phyloP scores from a whole-genome alignment of 92 coral and sea anemone genomes.

The Palythoa grandis region DNA sequence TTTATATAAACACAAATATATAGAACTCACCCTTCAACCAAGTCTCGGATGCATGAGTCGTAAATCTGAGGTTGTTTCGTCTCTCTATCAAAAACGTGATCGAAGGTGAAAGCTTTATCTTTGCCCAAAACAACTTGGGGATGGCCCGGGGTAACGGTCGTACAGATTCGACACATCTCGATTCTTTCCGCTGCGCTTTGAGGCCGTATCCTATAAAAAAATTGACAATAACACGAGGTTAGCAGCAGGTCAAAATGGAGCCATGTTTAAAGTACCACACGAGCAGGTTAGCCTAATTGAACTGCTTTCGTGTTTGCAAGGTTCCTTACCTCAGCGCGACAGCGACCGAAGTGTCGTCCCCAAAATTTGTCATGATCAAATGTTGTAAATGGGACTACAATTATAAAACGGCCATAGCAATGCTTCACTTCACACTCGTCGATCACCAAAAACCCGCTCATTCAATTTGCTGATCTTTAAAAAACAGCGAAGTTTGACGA shows the following conservation, averaged over 20 bases:
- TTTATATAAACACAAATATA: neutral
- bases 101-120: conserved; percentile 98
- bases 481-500: conserved; percentile 2
- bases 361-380: conserved; percentile 61
- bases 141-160: conserved; percentile 86
- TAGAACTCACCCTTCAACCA: conserved; percentile 90
- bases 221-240: conserved; percentile 36
- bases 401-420: conserved; percentile 22
- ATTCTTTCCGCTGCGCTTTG: conserved; percentile 99
- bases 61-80: conserved; percentile 85
- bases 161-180: conserved; percentile 96
- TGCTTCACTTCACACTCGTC: conserved; percentile 26
- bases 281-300: conserved; percentile 43
- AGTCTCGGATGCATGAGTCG: conserved; percentile 79
- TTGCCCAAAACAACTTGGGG: conserved; percentile 98
- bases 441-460: conserved; percentile 62
- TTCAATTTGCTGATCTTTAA: conserved; percentile 42
- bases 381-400: conserved; percentile 1
- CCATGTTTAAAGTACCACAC: conserved; percentile 16
- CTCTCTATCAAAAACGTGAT: conserved; percentile 82
- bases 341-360: conserved; percentile 92
- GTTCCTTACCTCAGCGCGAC: conserved; percentile 90
- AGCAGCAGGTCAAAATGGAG: conserved; percentile 47
- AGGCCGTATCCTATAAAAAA: conserved; percentile 90
- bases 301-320: conserved; percentile 51